Conservation (phyloP, 2,113 vertebrate species). For the Camarhynchus parvulus region DNA sequence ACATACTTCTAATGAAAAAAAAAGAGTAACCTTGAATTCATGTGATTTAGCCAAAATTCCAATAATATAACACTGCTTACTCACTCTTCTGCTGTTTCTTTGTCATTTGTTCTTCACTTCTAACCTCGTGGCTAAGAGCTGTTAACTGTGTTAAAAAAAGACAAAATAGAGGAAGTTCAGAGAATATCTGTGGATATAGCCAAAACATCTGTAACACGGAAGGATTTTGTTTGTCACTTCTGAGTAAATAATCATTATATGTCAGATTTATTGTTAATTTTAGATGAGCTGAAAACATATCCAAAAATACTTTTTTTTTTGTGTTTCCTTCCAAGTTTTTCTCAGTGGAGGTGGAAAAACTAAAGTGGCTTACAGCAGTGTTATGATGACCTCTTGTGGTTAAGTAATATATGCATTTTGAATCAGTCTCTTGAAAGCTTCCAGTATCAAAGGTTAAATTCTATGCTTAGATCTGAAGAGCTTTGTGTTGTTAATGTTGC, state of each 20-base stretch:
- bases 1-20: background rate
- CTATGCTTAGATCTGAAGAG: background rate
- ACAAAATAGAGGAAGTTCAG: background rate
- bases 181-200: background rate
- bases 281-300: background rate
- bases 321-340: background rate
- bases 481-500: background rate
- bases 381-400: conserved; percentile 67
- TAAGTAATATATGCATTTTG: background rate
- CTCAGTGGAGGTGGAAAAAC: background rate
- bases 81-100: conserved; percentile 48
- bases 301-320: background rate
- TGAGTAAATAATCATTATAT: background rate
- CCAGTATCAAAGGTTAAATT: background rate
- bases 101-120: conserved; percentile 6
- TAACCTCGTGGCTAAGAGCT: background rate
- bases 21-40: background rate
- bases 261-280: background rate
- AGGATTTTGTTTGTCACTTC: background rate
- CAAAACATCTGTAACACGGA: background rate
- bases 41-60: background rate
- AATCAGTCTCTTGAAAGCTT: background rate
- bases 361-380: background rate
- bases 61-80: background rate
- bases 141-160: background rate